Evolutionary conservation across 1,140 invertebrate species (phyloP), one percentile per base, ranked within the genome.

Genomic region (Anoplolepis gracilipes): DNA sequence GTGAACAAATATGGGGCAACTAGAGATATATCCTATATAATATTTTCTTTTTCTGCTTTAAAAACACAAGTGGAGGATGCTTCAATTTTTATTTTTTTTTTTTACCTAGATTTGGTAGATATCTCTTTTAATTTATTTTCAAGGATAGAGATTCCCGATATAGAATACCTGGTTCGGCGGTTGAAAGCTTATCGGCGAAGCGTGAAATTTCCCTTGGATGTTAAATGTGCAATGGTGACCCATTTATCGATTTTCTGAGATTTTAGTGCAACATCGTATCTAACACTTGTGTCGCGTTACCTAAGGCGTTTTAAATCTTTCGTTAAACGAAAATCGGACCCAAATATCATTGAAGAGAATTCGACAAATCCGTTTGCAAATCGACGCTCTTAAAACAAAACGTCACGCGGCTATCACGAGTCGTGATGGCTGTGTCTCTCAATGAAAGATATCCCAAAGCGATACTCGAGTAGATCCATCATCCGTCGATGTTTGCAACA

Each of bases 171-270:
- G 78, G 19, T 59, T 61, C 28, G 53, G 49, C 8, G 64, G 22
- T 30, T 59, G 77, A 70, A 46, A 25, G 67, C 53, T 82, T 73
- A 82, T 73, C 53, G 49, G 55, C 36, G 49, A 82, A 82, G 78
- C 78, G 67, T 73, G 55, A 82, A 82, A 82, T 73, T 72, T 72
- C 53, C n/a, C 55, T 82, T 59, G 67, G 28, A 72, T 61, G 78
- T 82, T 82, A 46, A 72, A 46, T 72, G 53, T 82, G 53, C 78
- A 73, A 82, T 88, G 87, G 89, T 93, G 92, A 93, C 92, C 92
- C 88, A 93, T 92, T 93, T 93, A 92, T 93, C 91, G 92, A 93
- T 89, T 78, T 70, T 84, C 72, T 25, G 49, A 81, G 76, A 88
- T 89, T 88, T 86, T 84, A 88, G 84, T 28, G 36, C 65, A 72